A percentile compares a stretch with the other conserved stretches of the same genome.
These are phyloP conservation scores for Camelus dromedarius DNA, from an alignment of 2,113 vertebrate genomes.

Conservation along the genomic window DNA sequence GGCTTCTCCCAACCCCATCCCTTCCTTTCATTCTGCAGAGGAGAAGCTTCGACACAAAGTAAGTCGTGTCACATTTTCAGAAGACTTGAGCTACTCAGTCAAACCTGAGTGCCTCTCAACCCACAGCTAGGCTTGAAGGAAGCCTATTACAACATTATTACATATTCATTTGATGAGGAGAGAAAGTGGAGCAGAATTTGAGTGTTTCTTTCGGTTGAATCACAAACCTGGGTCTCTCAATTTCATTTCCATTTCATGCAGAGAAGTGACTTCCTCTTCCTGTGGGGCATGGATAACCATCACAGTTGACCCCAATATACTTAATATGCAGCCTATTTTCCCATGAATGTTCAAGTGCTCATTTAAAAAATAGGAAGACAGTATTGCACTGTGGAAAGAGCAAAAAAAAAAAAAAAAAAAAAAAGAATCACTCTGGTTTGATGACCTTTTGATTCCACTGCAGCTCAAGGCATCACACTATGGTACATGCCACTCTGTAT, in stretches of 20 bases:
- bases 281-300: constrained; percentile 91
- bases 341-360: constrained; percentile 91
- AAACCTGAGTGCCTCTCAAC: not conserved
- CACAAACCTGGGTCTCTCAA: constrained; percentile 91
- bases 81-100: not conserved
- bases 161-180: not conserved
- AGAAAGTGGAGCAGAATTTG: constrained; percentile 11
- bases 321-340: constrained; percentile 90
- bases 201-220: not conserved
- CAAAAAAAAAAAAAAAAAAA: constrained; percentile 7
- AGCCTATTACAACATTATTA: not conserved
- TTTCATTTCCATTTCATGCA: constrained; percentile 90
- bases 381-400: constrained; percentile 85
- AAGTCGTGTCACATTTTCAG: not conserved
- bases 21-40: not conserved
- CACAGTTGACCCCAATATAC: constrained; percentile 89
- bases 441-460: not conserved
- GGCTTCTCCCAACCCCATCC: not conserved
- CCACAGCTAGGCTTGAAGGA: not conserved
- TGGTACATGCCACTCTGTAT: not conserved
- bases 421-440: not conserved
- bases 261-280: constrained; percentile 89
- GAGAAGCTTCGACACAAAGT: not conserved
- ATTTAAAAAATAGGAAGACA: constrained; percentile 90
- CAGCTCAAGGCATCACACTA: not conserved